Evolutionary conservation across 2,888 invertebrate genomes (phyloP).

Genomic region (Nemotelus pantherinus): DNA sequence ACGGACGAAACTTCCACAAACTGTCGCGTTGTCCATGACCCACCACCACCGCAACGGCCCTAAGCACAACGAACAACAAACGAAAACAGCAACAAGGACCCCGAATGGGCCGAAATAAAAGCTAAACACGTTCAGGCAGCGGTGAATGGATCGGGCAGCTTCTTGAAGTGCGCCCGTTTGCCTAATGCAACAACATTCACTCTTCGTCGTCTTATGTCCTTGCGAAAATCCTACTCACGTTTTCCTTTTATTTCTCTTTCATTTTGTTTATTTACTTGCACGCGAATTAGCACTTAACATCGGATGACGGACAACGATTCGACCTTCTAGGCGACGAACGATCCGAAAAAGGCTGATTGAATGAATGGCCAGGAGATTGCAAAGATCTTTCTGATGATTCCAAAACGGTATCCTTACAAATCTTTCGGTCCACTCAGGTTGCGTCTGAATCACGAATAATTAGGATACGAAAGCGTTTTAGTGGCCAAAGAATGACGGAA

Average conservation of each 20-base stretch:
- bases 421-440: neutral
- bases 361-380: neutral
- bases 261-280: constrained; percentile 30
- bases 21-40: constrained; percentile 15
- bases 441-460: neutral
- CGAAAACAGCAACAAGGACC: constrained; percentile 2
- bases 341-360: neutral
- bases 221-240: constrained; percentile 33
- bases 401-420: neutral
- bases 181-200: neutral
- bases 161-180: neutral
- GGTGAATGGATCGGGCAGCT: neutral
- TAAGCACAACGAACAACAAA: neutral
- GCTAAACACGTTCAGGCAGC: constrained; percentile 13
- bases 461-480: neutral
- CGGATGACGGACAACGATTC: neutral
- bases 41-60: constrained; percentile 1
- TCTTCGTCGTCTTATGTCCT: constrained; percentile 16
- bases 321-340: too few relatives aligned
- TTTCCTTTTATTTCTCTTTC: constrained; percentile 28
- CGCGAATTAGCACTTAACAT: constrained; percentile 37
- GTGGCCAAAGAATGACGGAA: neutral
- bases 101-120: neutral
- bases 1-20: constrained; percentile 15
- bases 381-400: neutral